Base-by-base conservation (phyloP, 2,113 vertebrate genomes). In the Dryoscopus gambensis region DNA sequence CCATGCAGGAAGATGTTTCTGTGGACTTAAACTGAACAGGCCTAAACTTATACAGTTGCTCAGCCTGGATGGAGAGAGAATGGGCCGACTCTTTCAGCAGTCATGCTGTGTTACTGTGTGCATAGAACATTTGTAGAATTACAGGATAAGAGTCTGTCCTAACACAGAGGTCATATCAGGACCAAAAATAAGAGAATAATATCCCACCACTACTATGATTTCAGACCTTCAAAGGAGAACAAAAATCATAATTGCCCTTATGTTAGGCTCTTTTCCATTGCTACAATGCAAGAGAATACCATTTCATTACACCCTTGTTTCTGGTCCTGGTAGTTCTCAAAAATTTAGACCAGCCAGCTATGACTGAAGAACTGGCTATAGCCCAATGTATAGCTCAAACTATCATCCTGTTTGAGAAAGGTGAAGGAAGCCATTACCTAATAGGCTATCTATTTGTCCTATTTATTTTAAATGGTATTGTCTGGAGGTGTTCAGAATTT, bases 231-330 rank as follows among this genome's bases (percentile, higher is more conserved):
- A 90, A 57, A 52, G 28, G 5, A 87, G 49, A 85, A 76, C 7
- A 59, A 47, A 67, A 93, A 24, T 35, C 8, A 0, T 50, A 77
- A 63, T 7, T 91, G 23, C 31, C 22, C 21, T 63, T 62, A 60
- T 2, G 9, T 83, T 39, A 67, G 17, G 33, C 16, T 79, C 63
- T 75, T 89, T 71, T 55, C 64, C 80, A 50, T 22, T 87, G 49
- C 59, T 88, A 50, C 42, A 50, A n/a, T 37, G 44, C 87, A 28
- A 63, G 52, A 94, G 96, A 95, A 83, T 15, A 82, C 21, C 25
- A 23, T 33, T 75, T 49, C 24, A 62, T 71, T 55, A 59, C 59
- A 63, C 50, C 46, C 40, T 81, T 84, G 20, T 84, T 76, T 80
- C 78, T 62, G 21, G 69, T 65, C 30, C 30, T 62, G 28, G 24